phyloP scores from a whole-genome alignment of 2,113 vertebrate genomes.

The Bos indicus region DNA sequence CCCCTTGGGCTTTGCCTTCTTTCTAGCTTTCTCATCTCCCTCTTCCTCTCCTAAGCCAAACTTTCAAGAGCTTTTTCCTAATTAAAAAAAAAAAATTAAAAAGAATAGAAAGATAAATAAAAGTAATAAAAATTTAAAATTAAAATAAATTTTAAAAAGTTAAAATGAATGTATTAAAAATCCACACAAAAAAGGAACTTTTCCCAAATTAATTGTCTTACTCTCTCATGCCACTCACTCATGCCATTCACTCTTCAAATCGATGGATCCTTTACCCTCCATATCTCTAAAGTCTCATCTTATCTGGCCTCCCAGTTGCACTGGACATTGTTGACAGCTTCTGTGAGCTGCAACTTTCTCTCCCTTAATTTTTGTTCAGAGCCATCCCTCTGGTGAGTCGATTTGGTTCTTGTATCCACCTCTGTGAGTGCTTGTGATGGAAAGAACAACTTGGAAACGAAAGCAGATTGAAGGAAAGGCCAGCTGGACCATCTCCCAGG shows the following conservation, averaged over 20 bases:
- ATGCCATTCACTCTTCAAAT: neutral
- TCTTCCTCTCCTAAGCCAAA: neutral
- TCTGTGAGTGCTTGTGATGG: neutral
- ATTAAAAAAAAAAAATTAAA: neutral
- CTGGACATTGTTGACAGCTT: neutral
- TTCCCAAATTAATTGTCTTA: neutral
- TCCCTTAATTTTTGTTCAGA: neutral
- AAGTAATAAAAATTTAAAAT: neutral
- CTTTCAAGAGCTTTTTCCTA: neutral
- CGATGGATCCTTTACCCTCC: neutral
- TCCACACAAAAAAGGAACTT: neutral
- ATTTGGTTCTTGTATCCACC: neutral
- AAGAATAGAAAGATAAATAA: neutral
- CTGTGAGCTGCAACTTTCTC: neutral
- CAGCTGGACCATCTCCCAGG: neutral
- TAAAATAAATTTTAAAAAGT: neutral
- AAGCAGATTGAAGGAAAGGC: neutral
- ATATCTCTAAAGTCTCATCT: neutral
- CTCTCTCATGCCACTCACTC: neutral
- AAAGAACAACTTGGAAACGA: slow-evolving; percentile 21
- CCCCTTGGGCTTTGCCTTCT: neutral
- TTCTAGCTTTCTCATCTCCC: neutral
- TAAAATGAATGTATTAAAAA: neutral
- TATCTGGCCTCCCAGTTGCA: neutral
- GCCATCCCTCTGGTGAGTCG: neutral